Evolutionary conservation across 2,797 vertebrate genomes (phyloP).

Genomic region (Fistularia commersonii): DNA sequence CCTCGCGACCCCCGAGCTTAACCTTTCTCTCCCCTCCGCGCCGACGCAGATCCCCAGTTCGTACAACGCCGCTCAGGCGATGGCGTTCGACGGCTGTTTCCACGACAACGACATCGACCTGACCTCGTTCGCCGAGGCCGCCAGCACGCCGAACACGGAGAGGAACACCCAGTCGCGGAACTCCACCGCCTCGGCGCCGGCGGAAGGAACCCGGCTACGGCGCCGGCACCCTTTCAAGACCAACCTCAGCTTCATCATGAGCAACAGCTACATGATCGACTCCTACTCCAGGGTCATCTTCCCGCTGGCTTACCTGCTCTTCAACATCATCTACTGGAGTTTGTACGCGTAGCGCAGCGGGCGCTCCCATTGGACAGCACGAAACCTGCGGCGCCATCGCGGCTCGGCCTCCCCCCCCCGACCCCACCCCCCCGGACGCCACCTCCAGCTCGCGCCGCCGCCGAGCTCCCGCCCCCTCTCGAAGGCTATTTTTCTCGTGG

Average conservation of each 20-base stretch:
- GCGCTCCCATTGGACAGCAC: constrained; percentile 6
- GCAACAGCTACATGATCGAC: constrained; percentile 89
- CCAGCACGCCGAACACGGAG: constrained; percentile 75
- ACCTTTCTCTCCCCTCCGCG: constrained; percentile 34
- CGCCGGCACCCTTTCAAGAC: constrained; percentile 74
- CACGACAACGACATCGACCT: constrained; percentile 81
- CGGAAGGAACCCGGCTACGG: constrained; percentile 69
- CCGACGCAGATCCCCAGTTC: constrained; percentile 75
- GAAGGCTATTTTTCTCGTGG: constrained; percentile 19
- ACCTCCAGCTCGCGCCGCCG: not conserved
- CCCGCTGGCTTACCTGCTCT: constrained; percentile 84
- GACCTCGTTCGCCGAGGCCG: constrained; percentile 66
- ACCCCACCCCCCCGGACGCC: no score
- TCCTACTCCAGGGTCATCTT: constrained; percentile 88
- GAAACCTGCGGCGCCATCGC: not conserved
- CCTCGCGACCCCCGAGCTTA: no score
- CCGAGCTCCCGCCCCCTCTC: no score
- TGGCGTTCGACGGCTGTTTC: constrained; percentile 88
- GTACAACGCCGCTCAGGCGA: constrained; percentile 79
- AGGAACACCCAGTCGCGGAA: constrained; percentile 64
- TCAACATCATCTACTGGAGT: constrained; percentile 92
- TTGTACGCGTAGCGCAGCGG: constrained; percentile 75
- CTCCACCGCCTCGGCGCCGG: constrained; percentile 53
- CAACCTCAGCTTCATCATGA: constrained; percentile 81
- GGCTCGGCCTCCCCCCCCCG: no score